Base-by-base conservation (phyloP, 2,113 vertebrate species). In the Pygoscelis antarcticus region DNA sequence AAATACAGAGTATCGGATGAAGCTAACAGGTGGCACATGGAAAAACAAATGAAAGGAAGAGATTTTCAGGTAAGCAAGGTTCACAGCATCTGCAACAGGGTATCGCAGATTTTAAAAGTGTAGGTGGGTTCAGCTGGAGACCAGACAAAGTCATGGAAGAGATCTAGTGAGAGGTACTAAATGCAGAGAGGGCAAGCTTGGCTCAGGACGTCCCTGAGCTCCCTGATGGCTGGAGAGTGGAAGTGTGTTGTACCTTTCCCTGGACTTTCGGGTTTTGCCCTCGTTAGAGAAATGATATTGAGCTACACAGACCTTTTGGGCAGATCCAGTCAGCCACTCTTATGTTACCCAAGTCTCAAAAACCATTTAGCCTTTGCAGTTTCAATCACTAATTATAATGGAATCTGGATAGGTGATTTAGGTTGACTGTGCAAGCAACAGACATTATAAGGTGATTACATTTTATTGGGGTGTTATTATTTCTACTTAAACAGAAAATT, bases 391-490 rank as follows among this genome's bases (percentile, higher is more conserved):
- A 36, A 65, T 49, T 76, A 44, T 8, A 49, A 69, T 74, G 34
- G 22, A 52, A 40, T 49, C n/a, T n/a, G 49, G n/a, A 51, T 1
- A 42, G 16, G 49, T 1, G 2, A 34, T 86, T 95, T 61, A 78
- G 29, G 44, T 36, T 71, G 36, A 47, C 27, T 80, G 9, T 82
- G 72, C 76, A 85, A 68, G 64, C 55, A 83, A 86, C 29, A 51
- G 19, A 11, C 46, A 78, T 84, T 80, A 77, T 8, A 81, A 47
- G 4, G 17, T 44, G 42, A 72, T 38, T 83, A 49, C 19, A 40
- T 55, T 93, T 96, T 90, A 88, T 80, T 93, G 21, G 26, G 16
- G 46, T 58, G 52, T 32, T 94, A 58, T 84, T 88, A 87, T 70
- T 80, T 64, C 54, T 89, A 27, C 70, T 93, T 80, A 74, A 91